Evolutionary conservation across 2,113 vertebrate species (phyloP).

Genomic region (Progne subis): DNA sequence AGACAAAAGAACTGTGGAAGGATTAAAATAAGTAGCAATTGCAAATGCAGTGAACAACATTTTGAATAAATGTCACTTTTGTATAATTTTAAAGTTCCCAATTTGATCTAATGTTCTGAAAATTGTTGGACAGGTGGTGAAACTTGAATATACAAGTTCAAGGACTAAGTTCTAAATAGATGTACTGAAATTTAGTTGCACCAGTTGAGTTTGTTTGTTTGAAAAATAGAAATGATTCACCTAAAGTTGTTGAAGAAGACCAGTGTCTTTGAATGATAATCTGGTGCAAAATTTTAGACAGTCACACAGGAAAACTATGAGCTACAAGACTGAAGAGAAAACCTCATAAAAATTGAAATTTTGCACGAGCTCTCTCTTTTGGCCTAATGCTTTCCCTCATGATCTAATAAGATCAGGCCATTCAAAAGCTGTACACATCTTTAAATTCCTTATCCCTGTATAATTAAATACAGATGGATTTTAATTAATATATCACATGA

Average conservation of each 20-base stretch:
- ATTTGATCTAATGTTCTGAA: not conserved
- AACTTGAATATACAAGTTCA: not conserved
- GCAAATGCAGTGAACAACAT: not conserved
- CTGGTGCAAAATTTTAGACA: not conserved
- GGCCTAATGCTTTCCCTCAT: not conserved
- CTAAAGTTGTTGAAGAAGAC: not conserved
- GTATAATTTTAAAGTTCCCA: not conserved
- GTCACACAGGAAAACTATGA: not conserved
- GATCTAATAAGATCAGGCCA: not conserved
- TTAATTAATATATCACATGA: not conserved
- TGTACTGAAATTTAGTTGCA: not conserved
- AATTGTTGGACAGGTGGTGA: not conserved
- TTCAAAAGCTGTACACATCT: not conserved
- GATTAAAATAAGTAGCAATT: not conserved
- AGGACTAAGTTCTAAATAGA: not conserved
- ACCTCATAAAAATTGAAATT: not conserved
- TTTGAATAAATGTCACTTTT: not conserved
- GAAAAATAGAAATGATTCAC: not conserved
- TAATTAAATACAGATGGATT: not conserved
- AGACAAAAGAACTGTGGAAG: not conserved
- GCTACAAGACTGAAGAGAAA: not conserved
- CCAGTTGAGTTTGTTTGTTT: not conserved
- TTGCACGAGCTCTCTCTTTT: not conserved
- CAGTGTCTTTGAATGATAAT: not conserved
- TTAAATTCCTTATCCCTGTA: not conserved